A percentile compares a stretch with the other conserved stretches of the same genome.
These are phyloP conservation scores for Tridacna crocea DNA, from an alignment of 2,888 invertebrate species.

Conservation along the genomic window DNA sequence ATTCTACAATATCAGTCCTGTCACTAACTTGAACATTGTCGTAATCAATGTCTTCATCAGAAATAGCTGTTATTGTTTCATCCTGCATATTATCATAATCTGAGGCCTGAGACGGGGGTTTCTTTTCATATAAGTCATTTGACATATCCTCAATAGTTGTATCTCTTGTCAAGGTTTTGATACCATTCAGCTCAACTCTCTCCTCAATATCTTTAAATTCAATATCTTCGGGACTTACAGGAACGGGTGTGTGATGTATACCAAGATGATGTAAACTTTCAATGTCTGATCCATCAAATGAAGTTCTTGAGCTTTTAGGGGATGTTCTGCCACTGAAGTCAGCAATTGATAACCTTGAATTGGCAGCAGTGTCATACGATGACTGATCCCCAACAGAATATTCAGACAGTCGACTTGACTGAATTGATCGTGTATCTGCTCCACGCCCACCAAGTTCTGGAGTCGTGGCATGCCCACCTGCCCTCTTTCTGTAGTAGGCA, in stretches of 20 bases:
- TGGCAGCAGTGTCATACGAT: slow-evolving; percentile 80
- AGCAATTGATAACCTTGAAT: slow-evolving; percentile 76
- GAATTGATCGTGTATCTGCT: slow-evolving; percentile 70
- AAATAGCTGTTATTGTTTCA: slow-evolving; percentile 46
- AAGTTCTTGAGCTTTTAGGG: slow-evolving; percentile 80
- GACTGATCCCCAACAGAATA: slow-evolving; percentile 76
- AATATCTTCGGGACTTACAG: slow-evolving; percentile 52
- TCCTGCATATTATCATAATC: slow-evolving; percentile 77
- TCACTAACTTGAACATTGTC: slow-evolving; percentile 48
- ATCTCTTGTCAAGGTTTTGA: slow-evolving; percentile 61
- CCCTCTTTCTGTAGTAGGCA: slow-evolving; percentile 70
- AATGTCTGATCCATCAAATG: slow-evolving; percentile 79
- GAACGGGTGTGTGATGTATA: slow-evolving; percentile 57
- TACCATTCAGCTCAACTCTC: slow-evolving; percentile 28
- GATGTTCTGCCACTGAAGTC: slow-evolving; percentile 76
- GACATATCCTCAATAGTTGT: slow-evolving; percentile 68
- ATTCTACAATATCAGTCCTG: slow-evolving; percentile 46
- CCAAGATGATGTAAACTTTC: slow-evolving; percentile 66
- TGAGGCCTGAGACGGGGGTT: slow-evolving; percentile 73
- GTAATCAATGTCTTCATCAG: slow-evolving; percentile 39
- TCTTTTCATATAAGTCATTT: slow-evolving; percentile 53
- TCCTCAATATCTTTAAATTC: slow-evolving; percentile 54
- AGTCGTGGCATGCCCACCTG: slow-evolving; percentile 61
- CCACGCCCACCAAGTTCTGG: slow-evolving; percentile 65
- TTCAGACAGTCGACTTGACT: slow-evolving; percentile 74